Base-by-base conservation (phyloP, 2,888 invertebrate genomes). In the Agelastica alni region DNA sequence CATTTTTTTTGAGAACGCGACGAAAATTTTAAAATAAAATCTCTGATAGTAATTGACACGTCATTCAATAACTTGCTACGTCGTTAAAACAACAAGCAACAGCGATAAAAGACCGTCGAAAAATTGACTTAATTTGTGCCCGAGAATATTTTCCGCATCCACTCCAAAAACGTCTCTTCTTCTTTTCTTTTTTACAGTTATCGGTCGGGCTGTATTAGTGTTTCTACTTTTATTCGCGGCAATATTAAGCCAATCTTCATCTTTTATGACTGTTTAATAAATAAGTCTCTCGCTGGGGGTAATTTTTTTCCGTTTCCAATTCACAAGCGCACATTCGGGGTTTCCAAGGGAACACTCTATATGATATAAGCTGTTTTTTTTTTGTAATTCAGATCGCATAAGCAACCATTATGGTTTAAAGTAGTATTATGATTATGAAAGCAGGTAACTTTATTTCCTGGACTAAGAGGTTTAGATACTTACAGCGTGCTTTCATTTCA, bases 211-310 rank as follows among this genome's bases (percentile, higher is more conserved):
- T 28, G 17, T 52, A 36, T 45, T 52, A 52, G 44, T 52, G 45
- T 52, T 45, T 45, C 45, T 22, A 45, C 37, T 47, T 54, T 56
- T 28, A 42, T 56, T 42, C 46, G 41, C 39, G 39, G 28, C 51
- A 39, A 56, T 51, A 41, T 56, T 45, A 52, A 37, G 31, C 31
- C 45, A 39, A 46, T 39, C 41, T 52, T 41, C 45, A 45, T 52
- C 53, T 53, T 53, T 56, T 59, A 59, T 45, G 34, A 44, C 44
- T 51, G 56, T 47, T 59, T 53, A 57, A 59, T 59, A 57, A 59
- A 57, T 59, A 57, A 59, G 49, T 47, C 46, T 26, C 20, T 26
- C 17, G 47, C 32, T 9, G 39, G 13, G 39, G 20, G 48, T 48
- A 20, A 17, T 48, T 39, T 48, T 39, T 31, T 20, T 30, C 39